A percentile compares a stretch with the other conserved stretches of the same genome.
Conservation (phyloP, 2,797 vertebrate genomes). For the Rachycentron canadum region DNA sequence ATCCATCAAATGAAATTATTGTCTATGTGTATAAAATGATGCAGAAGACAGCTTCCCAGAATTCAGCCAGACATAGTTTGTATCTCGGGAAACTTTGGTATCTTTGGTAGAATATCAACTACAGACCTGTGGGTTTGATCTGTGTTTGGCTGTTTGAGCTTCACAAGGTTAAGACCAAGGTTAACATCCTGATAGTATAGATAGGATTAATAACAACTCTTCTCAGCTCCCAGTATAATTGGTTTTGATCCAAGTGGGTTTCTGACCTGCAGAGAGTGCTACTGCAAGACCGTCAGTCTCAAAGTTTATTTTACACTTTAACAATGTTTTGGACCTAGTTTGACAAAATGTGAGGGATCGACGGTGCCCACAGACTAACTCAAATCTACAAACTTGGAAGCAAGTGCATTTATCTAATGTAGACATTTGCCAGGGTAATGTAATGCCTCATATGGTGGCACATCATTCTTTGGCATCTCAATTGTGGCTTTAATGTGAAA, state of each 20-base stretch:
- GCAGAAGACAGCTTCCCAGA: not conserved
- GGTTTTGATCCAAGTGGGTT: not conserved
- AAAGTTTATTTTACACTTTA: no score
- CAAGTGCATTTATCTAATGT: not conserved
- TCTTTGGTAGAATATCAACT: not conserved
- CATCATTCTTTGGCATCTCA: not conserved
- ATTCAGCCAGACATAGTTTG: not conserved
- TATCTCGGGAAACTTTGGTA: not conserved
- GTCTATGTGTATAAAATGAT: not conserved
- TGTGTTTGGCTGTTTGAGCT: not conserved
- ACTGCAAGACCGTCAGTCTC: not conserved
- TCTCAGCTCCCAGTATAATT: slow-evolving; percentile 5
- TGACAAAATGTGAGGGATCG: not conserved
- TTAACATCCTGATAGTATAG: slow-evolving; percentile 10
- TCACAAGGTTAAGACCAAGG: not conserved
- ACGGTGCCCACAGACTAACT: not conserved
- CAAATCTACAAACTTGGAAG: not conserved
- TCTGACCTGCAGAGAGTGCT: slow-evolving; percentile 13
- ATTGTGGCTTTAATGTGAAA: slow-evolving; percentile 5
- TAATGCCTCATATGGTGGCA: not conserved
- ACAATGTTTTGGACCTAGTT: not conserved
- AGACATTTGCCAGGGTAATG: slow-evolving; percentile 17
- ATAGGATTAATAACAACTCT: not conserved
- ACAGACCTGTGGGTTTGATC: not conserved
- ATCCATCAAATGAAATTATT: not conserved